These are phyloP conservation scores for Lithophane leautieri DNA, from an alignment of 2,888 invertebrate genomes.

Conservation along the genomic window DNA sequence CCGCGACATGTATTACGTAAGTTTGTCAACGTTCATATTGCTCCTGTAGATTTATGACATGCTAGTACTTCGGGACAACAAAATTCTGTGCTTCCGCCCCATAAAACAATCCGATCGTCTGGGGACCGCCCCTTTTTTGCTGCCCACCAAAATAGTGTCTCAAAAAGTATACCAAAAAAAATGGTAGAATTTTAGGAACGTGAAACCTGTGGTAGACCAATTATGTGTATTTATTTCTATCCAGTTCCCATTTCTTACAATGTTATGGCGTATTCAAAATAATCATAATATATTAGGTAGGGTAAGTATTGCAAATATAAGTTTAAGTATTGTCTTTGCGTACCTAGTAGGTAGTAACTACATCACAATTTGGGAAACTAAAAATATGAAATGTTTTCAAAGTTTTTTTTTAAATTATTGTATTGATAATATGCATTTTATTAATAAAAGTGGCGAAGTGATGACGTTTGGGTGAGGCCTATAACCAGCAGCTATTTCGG, in stretches of 20 bases:
- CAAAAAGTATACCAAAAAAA: neutral
- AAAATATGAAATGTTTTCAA: no score
- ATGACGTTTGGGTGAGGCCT: neutral
- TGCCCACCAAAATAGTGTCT: neutral
- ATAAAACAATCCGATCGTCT: neutral
- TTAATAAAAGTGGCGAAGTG: neutral
- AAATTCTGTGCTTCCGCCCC: no score
- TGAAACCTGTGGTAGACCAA: neutral
- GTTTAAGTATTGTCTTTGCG: no score
- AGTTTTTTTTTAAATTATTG: no score
- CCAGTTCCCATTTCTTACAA: no score
- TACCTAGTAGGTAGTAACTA: no score
- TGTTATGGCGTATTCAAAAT: no score
- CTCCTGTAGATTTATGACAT: conserved; percentile 2
- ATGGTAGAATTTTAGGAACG: neutral
- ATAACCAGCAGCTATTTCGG: neutral
- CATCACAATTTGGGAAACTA: no score
- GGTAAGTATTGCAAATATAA: no score
- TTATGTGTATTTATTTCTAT: neutral
- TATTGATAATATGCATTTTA: no score
- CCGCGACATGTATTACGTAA: neutral
- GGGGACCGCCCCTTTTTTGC: no score
- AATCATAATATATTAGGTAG: no score
- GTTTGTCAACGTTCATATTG: neutral
- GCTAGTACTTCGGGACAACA: conserved; percentile 1